Base-by-base conservation (phyloP, 2,888 invertebrate genomes). In the Heliconius erato region DNA sequence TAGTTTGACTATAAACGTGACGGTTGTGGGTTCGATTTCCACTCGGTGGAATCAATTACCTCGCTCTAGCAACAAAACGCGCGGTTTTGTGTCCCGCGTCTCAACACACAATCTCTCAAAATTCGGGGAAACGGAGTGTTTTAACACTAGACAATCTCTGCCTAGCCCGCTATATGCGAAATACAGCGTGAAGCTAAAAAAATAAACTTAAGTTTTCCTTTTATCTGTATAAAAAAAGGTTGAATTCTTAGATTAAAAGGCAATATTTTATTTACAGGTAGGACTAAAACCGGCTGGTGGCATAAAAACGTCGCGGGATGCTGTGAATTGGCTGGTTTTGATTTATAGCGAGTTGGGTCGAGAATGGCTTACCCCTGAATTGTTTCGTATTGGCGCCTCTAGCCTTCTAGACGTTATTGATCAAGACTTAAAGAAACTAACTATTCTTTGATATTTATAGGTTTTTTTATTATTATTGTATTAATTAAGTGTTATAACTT, bases 241-340 rank as follows among this genome's bases (percentile, higher is more conserved):
- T 14, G 35, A 76, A n/a, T 63, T 76, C n/a, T 63, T 76, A 54
- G 11, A 76, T n/a, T 76, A 59, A 59, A 76, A 63, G 40, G 63
- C 59, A n/a, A 69, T 71, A 79, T 69, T 71, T 81, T 77, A 79
- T 82, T 23, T 81, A 71, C 80, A 98, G 98, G 98, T 99, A 85
- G 99, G 99, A 3, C 97, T 99, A 82, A 99, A 99, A 94, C 99
- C 99, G 32, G 99, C 99, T 32, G 99, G 99, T 26, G 99, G 99
- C 14, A 98, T 99, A 74, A 97, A 98, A 85, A 98, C 98, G 0
- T 97, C 97, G 0, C 96, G 97, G 74, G 99, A 99, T 91, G 98
- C 99, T 0, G 96, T 99, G 54, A 96, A 97, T 83, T 99, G 99
- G 99, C 95, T 99, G 87, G 96, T 97, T 7, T 93, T 99, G 83